A percentile compares a stretch with the other conserved stretches of the same genome.
Evolutionary conservation across 2,888 invertebrate species (phyloP).

Genomic region (Nomada ruficornis): DNA sequence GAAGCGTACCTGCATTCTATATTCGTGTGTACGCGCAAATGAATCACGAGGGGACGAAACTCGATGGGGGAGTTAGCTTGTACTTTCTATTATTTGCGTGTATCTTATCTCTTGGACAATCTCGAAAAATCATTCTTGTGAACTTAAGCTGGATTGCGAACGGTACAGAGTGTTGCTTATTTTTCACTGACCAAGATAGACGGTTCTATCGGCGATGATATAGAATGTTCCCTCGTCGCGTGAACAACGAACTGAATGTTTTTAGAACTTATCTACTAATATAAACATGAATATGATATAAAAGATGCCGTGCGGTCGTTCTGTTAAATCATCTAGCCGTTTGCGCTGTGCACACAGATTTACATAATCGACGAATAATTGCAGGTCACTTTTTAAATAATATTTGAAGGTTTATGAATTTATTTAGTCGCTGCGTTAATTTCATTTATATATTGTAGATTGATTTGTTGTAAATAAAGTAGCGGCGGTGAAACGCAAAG

Average conservation of each 20-base stretch:
- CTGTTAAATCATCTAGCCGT: not conserved
- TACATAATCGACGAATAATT: too few relatives aligned
- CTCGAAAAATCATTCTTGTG: not conserved
- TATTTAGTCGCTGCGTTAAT: too few relatives aligned
- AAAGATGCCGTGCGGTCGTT: not conserved
- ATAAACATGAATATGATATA: not conserved
- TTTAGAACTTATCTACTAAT: slow-evolving; percentile 11
- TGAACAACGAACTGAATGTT: not conserved
- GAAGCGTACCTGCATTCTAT: not conserved
- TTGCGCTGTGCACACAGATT: too few relatives aligned
- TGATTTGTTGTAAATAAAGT: too few relatives aligned
- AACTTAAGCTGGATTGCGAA: slow-evolving; percentile 5
- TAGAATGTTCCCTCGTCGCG: too few relatives aligned
- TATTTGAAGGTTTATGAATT: too few relatives aligned
- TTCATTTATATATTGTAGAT: too few relatives aligned
- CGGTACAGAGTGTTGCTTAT: not conserved
- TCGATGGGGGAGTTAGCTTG: not conserved
- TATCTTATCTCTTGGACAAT: not conserved
- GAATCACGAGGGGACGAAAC: not conserved
- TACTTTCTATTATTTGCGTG: not conserved
- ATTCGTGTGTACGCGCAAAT: not conserved
- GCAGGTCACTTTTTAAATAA: too few relatives aligned
- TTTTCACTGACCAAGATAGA: not conserved
- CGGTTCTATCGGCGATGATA: not conserved
- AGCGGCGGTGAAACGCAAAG: too few relatives aligned